Conservation (phyloP, 2,888 invertebrate species). For the Ganaspis brasiliensis region DNA sequence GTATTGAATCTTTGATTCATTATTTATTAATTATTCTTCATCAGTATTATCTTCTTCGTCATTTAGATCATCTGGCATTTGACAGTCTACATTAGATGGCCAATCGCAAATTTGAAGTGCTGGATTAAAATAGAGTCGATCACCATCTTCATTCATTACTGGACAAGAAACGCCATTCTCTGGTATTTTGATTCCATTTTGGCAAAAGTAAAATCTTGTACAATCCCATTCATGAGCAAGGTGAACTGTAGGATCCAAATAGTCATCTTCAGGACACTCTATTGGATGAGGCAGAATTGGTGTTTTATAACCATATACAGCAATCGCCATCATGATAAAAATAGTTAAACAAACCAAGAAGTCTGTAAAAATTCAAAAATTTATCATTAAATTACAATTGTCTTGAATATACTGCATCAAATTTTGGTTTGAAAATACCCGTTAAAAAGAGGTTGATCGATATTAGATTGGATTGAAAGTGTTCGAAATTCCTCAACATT, state of each 20-base stretch:
- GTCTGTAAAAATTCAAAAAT: constrained; percentile 4
- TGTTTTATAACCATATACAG: neutral
- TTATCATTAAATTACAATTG: no score
- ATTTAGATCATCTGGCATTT: neutral
- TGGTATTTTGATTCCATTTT: constrained; percentile 51
- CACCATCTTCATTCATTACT: constrained; percentile 1
- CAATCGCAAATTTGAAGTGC: constrained; percentile 64
- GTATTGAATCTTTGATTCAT: neutral
- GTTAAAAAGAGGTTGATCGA: no score
- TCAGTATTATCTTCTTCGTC: neutral
- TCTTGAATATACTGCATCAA: no score
- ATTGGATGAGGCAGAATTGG: neutral
- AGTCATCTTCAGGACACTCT: neutral
- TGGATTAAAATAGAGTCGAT: constrained; percentile 60
- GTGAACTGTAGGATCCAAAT: constrained; percentile 28
- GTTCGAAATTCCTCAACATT: no score
- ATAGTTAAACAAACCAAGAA: neutral
- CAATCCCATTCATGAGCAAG: constrained; percentile 62
- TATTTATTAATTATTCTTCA: no score
- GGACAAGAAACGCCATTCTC: constrained; percentile 54
- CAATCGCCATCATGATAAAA: neutral
- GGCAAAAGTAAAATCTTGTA: constrained; percentile 63
- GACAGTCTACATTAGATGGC: constrained; percentile 60
- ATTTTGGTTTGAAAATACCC: no score
- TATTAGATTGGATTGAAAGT: no score